Evolutionary conservation across 2,113 vertebrate species (phyloP), one percentile per base, ranked within the genome.

Genomic region (Muscicapa adusta): DNA sequence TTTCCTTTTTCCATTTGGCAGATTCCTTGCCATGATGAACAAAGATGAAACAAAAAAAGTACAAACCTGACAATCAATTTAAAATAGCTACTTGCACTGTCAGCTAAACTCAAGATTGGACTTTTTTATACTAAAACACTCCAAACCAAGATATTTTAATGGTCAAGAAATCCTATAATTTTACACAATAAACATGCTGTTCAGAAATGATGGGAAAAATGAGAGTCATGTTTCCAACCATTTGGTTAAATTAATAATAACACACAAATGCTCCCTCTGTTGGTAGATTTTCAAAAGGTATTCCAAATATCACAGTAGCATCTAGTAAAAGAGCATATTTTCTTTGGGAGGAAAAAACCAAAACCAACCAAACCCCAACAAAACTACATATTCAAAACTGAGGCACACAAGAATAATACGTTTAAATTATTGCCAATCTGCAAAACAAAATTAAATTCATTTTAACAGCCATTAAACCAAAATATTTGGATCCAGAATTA

Each of bases 251-350:
- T 63, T 68, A 75, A 76, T 80, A 83, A 63, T 43, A 53, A 11
- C 68, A 77, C 53, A 77, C 40, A 89, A 85, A 95, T 66, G 23
- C 79, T 94, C 68, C 51, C 85, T 93, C 86, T 94, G 54, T 95
- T 87, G 89, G 76, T 79, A 60, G 75, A 70, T 57, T 89, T 86
- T 94, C 72, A 90, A 93, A 94, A 71, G 4, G 18, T 83, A 13
- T 74, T 86, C 43, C 36, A 88, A 93, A 67, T 36, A 74, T 45
- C 48, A 88, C 9, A 61, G 54, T 2, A 76, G 14, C 28, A 51
- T 43, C 24, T 23, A 51, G 34, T 58, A 73, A 43, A 10, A 61
- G 8, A 56, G 2, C 10, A 1, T 47, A 42, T 79, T 62, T 54
- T 45, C 5, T 9, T 17, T 18, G 31, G 2, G 12, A 25, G 13